A percentile compares a stretch with the other conserved stretches of the same genome.
These are phyloP conservation scores for Cybosia mesomella DNA, from an alignment of 2,888 invertebrate genomes.

Conservation along the genomic window DNA sequence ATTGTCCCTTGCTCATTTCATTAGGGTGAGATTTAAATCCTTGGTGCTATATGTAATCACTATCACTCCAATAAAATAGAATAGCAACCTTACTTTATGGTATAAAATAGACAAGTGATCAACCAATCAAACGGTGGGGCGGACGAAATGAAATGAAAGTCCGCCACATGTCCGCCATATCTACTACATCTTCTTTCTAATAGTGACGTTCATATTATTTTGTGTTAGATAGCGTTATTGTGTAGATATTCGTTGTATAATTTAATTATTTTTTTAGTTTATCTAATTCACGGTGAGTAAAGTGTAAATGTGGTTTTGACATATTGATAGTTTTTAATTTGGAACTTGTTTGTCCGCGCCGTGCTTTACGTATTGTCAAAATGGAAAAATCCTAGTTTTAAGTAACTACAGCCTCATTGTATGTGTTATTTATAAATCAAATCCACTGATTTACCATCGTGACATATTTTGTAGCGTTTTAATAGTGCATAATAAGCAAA, in stretches of 20 bases:
- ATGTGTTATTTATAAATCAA: constrained; percentile 57
- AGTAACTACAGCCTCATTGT: constrained; percentile 55
- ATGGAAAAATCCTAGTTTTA: constrained; percentile 74
- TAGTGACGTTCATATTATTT: constrained; percentile 84
- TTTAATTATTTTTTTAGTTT: constrained; percentile 81
- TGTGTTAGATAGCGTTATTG: constrained; percentile 78
- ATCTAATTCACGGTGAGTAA: constrained; percentile 77
- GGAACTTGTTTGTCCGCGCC: constrained; percentile 75
- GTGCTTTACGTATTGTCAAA: constrained; percentile 80
- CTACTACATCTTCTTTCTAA: constrained; percentile 80
- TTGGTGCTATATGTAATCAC: constrained; percentile 22
- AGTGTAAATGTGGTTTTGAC: constrained; percentile 54
- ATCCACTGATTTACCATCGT: constrained; percentile 41
- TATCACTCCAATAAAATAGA: constrained; percentile 37
- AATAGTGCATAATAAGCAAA: constrained; percentile 46
- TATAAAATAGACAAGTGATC: constrained; percentile 51
- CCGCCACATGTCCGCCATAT: constrained; percentile 85
- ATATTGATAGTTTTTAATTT: constrained; percentile 65
- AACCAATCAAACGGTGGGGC: constrained; percentile 63
- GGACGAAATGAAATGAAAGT: constrained; percentile 77
- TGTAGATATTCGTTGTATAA: constrained; percentile 80
- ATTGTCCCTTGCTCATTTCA: background rate
- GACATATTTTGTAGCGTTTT: constrained; percentile 54
- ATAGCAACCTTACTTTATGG: constrained; percentile 45
- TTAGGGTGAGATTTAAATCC: background rate